phyloP scores from a whole-genome alignment of 2,113 vertebrate genomes.

The Phaethornis superciliosus region DNA sequence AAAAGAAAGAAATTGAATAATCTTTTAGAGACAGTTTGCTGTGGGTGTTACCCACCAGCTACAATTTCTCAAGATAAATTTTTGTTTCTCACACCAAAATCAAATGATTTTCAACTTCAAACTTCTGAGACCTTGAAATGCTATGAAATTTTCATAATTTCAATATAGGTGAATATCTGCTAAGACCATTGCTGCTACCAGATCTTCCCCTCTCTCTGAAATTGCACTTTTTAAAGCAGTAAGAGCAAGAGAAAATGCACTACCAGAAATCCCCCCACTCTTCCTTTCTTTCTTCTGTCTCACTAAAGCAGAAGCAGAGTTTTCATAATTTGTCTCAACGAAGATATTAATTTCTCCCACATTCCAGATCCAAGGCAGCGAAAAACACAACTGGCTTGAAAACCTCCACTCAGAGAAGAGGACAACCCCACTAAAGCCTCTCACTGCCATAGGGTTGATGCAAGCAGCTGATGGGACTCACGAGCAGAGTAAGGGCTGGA shows the following conservation, averaged over 20 bases:
- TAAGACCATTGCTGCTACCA: background rate
- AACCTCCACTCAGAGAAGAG: accelerated
- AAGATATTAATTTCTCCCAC: background rate
- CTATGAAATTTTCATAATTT: background rate
- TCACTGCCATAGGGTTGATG: accelerated
- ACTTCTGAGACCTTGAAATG: background rate
- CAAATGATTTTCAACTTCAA: too few relatives aligned
- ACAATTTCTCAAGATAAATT: background rate
- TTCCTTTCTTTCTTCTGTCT: background rate
- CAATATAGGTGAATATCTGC: background rate
- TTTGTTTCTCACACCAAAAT: background rate
- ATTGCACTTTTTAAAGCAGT: background rate
- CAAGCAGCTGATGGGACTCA: background rate
- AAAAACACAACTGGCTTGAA: background rate
- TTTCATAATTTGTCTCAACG: background rate
- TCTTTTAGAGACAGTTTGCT: background rate
- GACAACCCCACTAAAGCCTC: background rate
- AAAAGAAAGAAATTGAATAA: background rate
- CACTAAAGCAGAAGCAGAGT: background rate
- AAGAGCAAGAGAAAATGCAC: background rate
- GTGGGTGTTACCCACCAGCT: background rate
- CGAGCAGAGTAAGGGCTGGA: background rate
- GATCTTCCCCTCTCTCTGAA: background rate
- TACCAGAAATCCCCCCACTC: background rate
- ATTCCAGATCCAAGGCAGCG: accelerated